Evolutionary conservation across 2,113 vertebrate genomes (phyloP).

Genomic region (Rhinopomastus cyanomelas): DNA sequence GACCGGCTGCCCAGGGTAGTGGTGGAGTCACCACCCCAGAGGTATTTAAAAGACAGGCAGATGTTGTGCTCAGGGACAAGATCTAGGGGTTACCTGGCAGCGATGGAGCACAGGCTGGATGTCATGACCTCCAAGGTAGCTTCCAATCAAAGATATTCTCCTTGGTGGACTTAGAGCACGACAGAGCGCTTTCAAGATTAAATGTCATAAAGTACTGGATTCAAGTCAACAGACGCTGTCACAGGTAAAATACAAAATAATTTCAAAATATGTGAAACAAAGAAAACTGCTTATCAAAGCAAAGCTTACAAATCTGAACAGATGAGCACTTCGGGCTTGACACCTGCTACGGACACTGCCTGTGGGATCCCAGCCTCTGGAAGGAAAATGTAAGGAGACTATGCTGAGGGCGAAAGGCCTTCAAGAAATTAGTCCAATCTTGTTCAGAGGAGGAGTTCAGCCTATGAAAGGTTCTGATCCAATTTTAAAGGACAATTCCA

Average conservation of each 20-base stretch:
- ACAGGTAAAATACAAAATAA: neutral
- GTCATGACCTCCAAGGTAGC: no score
- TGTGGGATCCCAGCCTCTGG: rapidly evolving
- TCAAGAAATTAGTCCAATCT: neutral
- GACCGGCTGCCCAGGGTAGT: no score
- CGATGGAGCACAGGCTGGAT: no score
- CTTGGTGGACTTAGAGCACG: neutral
- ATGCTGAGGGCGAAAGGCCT: neutral
- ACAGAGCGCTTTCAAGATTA: neutral
- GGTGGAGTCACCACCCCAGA: no score
- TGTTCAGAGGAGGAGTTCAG: rapidly evolving
- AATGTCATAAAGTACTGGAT: neutral
- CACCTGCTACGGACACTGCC: rapidly evolving
- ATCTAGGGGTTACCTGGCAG: no score
- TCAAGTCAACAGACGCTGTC: neutral
- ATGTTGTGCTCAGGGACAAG: no score
- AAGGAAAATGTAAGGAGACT: neutral
- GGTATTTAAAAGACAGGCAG: no score
- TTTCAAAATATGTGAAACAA: neutral
- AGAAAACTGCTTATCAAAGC: neutral
- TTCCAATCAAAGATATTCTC: no score
- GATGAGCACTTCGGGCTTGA: rapidly evolving
- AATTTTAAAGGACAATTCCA: neutral
- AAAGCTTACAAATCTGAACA: neutral
- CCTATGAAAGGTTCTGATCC: neutral